Base-by-base conservation (phyloP, 2,888 invertebrate genomes). In the Eugnorisma glareosa region DNA sequence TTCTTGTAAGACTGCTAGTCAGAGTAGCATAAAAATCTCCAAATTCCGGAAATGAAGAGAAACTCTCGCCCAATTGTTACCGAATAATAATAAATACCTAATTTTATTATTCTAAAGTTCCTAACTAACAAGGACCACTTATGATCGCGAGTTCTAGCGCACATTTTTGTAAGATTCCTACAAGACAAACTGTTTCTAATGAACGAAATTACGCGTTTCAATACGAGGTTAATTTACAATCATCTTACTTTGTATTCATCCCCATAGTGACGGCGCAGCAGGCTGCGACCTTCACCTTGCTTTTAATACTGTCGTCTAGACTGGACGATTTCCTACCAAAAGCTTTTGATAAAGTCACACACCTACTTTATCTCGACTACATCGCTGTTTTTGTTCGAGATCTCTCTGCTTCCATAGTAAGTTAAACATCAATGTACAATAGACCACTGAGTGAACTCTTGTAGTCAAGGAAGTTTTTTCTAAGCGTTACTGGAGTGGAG, bases 231-330 rank as follows among this genome's bases (percentile, higher is more conserved):
- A 92, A 94, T 94, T 93, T 86, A 86, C 86, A 89, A 90, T 93
- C 87, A 91, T 86, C 67, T 81, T 76, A 81, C 77, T 87, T 67
- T 70, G 83, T 81, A 88, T 89, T 92, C 86, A 90, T 91, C 88
- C 85, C 93, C 90, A 93, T 93, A 88, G 94, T 87, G 91, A 94
- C 93, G 82, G 81, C 91, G 76, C 90, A 86, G 87, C 86, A 86
- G 83, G 86, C 85, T 79, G 78, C 87, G 90, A 91, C 94, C 94
- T 95, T 95, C 94, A 94, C 94, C 94, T 94, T 93, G 92, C 86
- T 64, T 85, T 77, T 91, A 92, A 93, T 91, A 88, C 88, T 87
- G 84, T 82, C 90, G 93, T 93, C 94, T 94, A 92, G 89, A 86
- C 85, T 77, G 61, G 73, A 72, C 37, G 48, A 82, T 79, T 75